Evolutionary conservation across 2,797 vertebrate genomes (phyloP).

Genomic region (Crocodylus rhombifer): DNA sequence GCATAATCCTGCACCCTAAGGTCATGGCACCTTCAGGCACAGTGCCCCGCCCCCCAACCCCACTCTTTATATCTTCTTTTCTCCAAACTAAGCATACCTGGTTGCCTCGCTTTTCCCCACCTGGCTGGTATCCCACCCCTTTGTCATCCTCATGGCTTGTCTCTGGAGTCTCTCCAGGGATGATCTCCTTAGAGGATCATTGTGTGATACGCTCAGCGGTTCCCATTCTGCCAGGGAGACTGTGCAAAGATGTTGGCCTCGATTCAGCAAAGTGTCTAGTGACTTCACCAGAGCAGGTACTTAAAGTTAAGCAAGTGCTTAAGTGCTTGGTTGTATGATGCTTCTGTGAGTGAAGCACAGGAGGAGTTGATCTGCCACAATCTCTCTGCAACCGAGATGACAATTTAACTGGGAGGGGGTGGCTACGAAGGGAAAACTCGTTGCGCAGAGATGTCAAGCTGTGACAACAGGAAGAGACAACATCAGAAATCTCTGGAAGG

Average conservation of each 20-base stretch:
- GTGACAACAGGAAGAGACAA: fast-evolving
- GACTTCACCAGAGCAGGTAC: neutral
- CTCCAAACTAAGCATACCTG: no score
- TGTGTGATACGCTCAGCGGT: fast-evolving
- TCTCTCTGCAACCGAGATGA: neutral
- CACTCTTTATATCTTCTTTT: no score
- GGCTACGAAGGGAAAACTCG: neutral
- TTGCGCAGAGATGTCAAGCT: neutral
- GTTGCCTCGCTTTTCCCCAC: no score
- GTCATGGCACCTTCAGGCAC: no score
- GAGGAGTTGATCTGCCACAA: neutral
- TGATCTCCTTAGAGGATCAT: neutral
- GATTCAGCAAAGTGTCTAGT: neutral
- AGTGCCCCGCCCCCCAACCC: no score
- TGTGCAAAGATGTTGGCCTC: neutral
- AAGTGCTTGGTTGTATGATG: neutral
- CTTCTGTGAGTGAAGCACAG: neutral
- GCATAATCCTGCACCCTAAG: neutral
- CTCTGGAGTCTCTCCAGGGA: neutral
- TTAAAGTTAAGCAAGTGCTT: neutral
- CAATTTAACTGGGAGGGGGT: neutral
- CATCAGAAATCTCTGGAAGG: fast-evolving
- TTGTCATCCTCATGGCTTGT: no score
- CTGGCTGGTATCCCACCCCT: no score
- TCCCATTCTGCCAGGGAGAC: neutral